Evolutionary conservation across 2,888 invertebrate genomes (phyloP).

Genomic region (Peribatodes rhomboidaria): DNA sequence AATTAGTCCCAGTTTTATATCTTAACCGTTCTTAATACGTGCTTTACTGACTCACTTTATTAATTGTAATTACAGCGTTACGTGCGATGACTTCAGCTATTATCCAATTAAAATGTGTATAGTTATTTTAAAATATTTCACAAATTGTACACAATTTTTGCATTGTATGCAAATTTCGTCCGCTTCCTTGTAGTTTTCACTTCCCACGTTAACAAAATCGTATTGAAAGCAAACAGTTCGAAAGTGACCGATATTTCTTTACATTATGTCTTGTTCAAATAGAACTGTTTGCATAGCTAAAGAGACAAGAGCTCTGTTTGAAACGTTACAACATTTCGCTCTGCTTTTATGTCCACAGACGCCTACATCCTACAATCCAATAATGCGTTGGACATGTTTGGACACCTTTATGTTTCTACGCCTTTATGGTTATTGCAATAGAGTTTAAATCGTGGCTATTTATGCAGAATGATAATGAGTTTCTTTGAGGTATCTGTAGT

Average conservation of each 20-base stretch:
- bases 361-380: conserved; percentile 45
- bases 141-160: conserved; percentile 22
- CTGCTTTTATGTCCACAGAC: conserved; percentile 46
- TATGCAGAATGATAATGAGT: conserved; percentile 31
- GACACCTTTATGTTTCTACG: conserved; percentile 19
- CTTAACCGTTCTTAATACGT: conserved; percentile 45
- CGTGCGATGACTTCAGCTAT: conserved; percentile 32
- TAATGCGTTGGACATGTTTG: conserved; percentile 36
- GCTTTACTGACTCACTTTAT: conserved; percentile 34
- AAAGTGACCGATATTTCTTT: conserved; percentile 48
- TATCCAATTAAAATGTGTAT: conserved; percentile 47
- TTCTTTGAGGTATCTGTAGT: conserved; percentile 35
- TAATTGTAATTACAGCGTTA: conserved; percentile 40
- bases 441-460: conserved; percentile 25
- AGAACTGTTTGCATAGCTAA: conserved; percentile 45
- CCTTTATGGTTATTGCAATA: conserved; percentile 27
- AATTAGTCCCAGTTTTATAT: conserved; percentile 51
- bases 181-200: conserved; percentile 42
- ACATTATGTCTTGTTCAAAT: conserved; percentile 46
- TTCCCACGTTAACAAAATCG: conserved; percentile 45
- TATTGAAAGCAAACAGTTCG: conserved; percentile 45
- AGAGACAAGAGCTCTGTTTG: conserved; percentile 46
- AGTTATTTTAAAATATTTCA: conserved; percentile 23
- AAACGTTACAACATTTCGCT: conserved; percentile 45
- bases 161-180: conserved; percentile 40